Conservation (phyloP, 2,888 invertebrate species). For the Oeneis ivallda region DNA sequence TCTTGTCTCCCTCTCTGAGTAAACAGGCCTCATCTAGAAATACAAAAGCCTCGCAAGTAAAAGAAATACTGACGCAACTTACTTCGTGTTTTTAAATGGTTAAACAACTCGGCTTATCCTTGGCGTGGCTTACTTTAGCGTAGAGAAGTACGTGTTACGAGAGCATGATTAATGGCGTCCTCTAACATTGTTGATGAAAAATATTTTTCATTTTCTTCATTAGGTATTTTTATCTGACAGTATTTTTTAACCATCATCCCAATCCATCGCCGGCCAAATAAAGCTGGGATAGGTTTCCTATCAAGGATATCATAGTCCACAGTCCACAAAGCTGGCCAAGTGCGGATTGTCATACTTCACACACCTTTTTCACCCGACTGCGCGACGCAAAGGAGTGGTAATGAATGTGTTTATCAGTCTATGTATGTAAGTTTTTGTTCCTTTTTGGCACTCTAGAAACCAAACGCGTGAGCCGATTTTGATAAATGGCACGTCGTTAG, state of each 20-base stretch:
- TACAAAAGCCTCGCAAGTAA: slow-evolving; percentile 29
- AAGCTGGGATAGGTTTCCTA: too few species aligned
- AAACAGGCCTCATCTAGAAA: slow-evolving; percentile 15
- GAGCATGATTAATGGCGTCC: slow-evolving; percentile 38
- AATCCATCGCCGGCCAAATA: too few species aligned
- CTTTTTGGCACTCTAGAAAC: too few species aligned
- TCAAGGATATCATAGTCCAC: too few species aligned
- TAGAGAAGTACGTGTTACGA: slow-evolving; percentile 38
- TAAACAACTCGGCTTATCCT: slow-evolving; percentile 39
- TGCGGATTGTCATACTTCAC: too few species aligned
- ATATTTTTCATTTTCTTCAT: slow-evolving; percentile 28
- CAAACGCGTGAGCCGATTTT: too few species aligned
- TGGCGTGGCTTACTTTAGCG: slow-evolving; percentile 36
- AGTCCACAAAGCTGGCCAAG: too few species aligned
- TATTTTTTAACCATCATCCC: neutral
- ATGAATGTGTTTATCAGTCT: too few species aligned
- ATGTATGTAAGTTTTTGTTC: too few species aligned
- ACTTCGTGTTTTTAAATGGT: slow-evolving; percentile 38
- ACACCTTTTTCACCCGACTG: too few species aligned
- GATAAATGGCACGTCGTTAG: too few species aligned
- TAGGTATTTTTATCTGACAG: slow-evolving; percentile 6
- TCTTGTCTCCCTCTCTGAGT: slow-evolving; percentile 4
- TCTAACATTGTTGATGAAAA: slow-evolving; percentile 33
- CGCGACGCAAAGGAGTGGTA: too few species aligned
- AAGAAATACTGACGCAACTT: slow-evolving; percentile 36